These are phyloP conservation scores for Latrodectus geometricus DNA, from an alignment of 1,140 invertebrate genomes.

Conservation along the genomic window DNA sequence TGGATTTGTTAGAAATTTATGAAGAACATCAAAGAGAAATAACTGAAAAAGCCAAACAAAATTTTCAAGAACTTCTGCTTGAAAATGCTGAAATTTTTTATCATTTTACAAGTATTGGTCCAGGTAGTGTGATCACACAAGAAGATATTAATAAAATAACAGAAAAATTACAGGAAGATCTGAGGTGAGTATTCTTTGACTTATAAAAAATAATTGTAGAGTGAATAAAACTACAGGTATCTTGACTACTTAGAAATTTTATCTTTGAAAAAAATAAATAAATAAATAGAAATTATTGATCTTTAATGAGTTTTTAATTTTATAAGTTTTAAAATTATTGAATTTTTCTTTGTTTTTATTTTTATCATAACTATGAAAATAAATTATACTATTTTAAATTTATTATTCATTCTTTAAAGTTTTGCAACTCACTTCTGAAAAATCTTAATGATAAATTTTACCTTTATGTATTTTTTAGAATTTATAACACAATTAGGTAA, in stretches of 20 bases:
- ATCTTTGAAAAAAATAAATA: too few species aligned
- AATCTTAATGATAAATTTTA: too few species aligned
- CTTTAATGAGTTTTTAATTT: too few species aligned
- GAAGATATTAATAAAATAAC: conserved; percentile 95
- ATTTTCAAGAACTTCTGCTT: conserved; percentile 91
- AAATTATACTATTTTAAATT: too few species aligned
- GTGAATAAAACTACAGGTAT: too few species aligned
- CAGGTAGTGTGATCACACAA: conserved; percentile 90
- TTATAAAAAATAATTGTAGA: too few species aligned
- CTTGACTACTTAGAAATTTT: not conserved
- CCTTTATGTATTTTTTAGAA: too few species aligned
- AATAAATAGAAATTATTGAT: not conserved
- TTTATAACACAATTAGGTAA: too few species aligned
- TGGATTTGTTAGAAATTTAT: conserved; percentile 93
- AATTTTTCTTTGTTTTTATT: not conserved
- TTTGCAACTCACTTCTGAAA: too few species aligned
- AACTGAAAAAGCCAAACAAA: conserved; percentile 89
- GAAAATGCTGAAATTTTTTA: conserved; percentile 96
- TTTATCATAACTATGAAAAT: too few species aligned
- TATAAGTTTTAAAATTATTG: not conserved
- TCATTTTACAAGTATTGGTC: conserved; percentile 90
- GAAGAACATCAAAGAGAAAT: conserved; percentile 94
- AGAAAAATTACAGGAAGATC: conserved; percentile 90
- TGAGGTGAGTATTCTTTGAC: conserved; percentile 74
- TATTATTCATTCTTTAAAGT: too few species aligned